phyloP scores from a whole-genome alignment of 2,888 invertebrate species.

The Dendrolimus houi region DNA sequence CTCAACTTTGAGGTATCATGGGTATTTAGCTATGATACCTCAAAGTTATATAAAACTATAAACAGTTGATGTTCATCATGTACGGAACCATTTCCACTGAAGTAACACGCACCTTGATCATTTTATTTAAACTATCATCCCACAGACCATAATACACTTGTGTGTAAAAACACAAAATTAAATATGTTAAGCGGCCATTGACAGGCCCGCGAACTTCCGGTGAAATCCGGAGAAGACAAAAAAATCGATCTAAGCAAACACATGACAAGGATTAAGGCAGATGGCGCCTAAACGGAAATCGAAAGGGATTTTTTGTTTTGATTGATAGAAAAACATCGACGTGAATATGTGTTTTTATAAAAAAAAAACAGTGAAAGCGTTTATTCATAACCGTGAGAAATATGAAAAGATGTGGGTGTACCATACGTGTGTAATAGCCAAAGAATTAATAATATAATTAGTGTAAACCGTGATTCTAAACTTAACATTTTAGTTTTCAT shows the following conservation, averaged over 20 bases:
- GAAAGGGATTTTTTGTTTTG: conserved; percentile 60
- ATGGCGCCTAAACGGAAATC: conserved; percentile 73
- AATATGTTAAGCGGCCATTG: conserved; percentile 40
- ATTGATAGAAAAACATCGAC: conserved; percentile 41
- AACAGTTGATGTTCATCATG: too few relatives aligned
- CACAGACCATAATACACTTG: neutral
- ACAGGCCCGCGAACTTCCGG: conserved; percentile 46
- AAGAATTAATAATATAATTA: too few relatives aligned
- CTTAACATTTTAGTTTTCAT: too few relatives aligned
- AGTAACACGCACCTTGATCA: too few relatives aligned
- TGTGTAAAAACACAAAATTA: conserved; percentile 31
- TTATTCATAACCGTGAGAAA: conserved; percentile 29
- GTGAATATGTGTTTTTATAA: conserved; percentile 35
- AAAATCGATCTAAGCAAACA: conserved; percentile 62
- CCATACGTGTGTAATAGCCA: too few relatives aligned
- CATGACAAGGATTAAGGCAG: conserved; percentile 61
- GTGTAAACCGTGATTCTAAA: too few relatives aligned
- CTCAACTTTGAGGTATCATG: too few relatives aligned
- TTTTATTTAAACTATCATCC: too few relatives aligned
- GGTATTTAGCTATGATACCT: too few relatives aligned
- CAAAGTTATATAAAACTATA: too few relatives aligned
- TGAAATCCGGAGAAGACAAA: conserved; percentile 51
- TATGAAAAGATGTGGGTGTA: conserved; percentile 1
- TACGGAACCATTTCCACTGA: too few relatives aligned
- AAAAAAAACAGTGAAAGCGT: conserved; percentile 56